phyloP scores from a whole-genome alignment of 2,888 invertebrate species.

The Drosophila bunnanda region DNA sequence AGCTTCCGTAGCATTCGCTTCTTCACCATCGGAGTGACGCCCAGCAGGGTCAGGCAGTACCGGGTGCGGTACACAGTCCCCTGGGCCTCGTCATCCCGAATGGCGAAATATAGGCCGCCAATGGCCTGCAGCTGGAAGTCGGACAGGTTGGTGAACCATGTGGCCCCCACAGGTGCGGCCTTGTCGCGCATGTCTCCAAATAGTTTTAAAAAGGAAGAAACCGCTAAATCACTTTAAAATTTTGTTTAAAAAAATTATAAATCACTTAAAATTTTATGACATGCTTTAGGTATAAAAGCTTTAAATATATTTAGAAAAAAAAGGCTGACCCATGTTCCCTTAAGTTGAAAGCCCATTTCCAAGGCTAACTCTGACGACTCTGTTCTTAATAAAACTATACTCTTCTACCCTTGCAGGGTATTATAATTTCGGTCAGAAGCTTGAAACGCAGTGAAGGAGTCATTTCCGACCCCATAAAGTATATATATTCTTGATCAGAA shows the following conservation, averaged over 20 bases:
- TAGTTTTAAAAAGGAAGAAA: neutral
- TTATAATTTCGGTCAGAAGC: too few species aligned
- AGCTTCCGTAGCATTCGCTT: neutral
- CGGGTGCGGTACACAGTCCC: conserved; percentile 52
- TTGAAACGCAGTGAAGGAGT: too few species aligned
- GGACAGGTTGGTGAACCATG: conserved; percentile 40
- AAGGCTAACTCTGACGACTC: neutral
- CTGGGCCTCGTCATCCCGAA: conserved; percentile 66
- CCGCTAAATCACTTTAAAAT: conserved; percentile 24
- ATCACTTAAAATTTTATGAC: neutral
- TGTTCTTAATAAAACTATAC: too few species aligned
- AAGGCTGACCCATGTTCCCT: neutral
- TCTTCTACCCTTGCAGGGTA: too few species aligned
- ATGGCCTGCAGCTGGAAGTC: conserved; percentile 45
- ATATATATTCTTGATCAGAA: too few species aligned
- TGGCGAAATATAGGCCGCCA: conserved; percentile 38
- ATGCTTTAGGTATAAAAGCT: neutral
- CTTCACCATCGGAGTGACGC: conserved; percentile 55
- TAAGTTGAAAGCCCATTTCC: neutral
- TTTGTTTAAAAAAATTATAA: conserved; percentile 2
- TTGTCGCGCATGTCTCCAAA: conserved; percentile 2
- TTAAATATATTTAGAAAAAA: neutral
- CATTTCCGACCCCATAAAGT: too few species aligned
- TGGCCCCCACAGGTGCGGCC: conserved; percentile 9
- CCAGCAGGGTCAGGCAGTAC: conserved; percentile 47